Evolutionary conservation across 2,113 vertebrate species (phyloP), one percentile per base, ranked within the genome.

Genomic region (Melanerpes aurifrons): DNA sequence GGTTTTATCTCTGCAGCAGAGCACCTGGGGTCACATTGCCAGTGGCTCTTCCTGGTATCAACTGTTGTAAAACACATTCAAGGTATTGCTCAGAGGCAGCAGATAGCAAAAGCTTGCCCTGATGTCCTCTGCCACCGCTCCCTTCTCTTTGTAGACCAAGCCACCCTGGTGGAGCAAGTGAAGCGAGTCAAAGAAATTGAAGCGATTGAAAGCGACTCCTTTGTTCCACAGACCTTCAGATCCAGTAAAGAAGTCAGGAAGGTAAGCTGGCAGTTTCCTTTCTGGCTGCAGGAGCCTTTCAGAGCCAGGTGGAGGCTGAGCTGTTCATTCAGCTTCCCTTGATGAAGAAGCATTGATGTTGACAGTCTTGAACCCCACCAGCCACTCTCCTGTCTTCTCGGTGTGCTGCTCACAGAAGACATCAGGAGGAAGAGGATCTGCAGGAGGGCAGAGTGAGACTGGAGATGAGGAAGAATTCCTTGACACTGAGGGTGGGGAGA

Each of bases 171-270:
- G 54, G 99, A 99, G 93, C 99, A 99, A 94, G 99, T 99, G 95
- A 99, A 98, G 97, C 97, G 99, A 96, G 99, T 99, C 83, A 99
- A 99, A 97, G 99, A 99, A 91, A 99, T 99, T 78, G 99, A 99
- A 96, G 99, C 99, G 95, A 99, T 99, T 97, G 99, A 99, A 96
- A 99, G 98, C 82, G 99, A 99, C 97, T 98, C 98, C 96, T 99
- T 99, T 98, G 96, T 99, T 98, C 98, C 98, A 45, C 99, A 99
- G 97, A 97, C 97, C 94, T 99, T 99, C 98, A 98, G 98, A 98
- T 99, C 99, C 67, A 99, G 98, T 96, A 98, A 99, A 94, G 99
- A 99, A 93, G 91, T 98, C 91, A 98, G 98, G 97, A 99, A 99
- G 98, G 99, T 99, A 98, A 97, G 93, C 94, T 95, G 78, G 35